phyloP scores from a whole-genome alignment of 2,113 vertebrate species.

The Pyxicephalus adspersus region DNA sequence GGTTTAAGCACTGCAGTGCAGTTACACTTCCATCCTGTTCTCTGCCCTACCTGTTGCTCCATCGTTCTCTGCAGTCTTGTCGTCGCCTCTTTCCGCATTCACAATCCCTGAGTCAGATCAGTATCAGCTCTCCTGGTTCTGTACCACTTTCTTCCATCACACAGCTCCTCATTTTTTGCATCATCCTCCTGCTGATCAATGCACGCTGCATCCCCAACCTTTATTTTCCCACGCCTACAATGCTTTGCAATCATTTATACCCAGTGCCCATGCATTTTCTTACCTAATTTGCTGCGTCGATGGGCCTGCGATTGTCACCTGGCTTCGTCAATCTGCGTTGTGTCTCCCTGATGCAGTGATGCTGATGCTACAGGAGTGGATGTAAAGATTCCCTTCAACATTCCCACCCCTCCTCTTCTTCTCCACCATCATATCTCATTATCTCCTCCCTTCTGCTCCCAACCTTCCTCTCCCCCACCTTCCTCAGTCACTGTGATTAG shows the following conservation, averaged over 20 bases:
- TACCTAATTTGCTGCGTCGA: slow-evolving; percentile 16
- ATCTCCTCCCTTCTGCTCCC: slow-evolving; percentile 30
- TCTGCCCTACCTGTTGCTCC: slow-evolving; percentile 5
- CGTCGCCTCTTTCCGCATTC: not conserved
- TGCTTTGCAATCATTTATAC: no score
- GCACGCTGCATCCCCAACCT: not conserved
- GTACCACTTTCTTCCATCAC: no score
- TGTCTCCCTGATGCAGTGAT: slow-evolving; percentile 29
- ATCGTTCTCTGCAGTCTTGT: slow-evolving; percentile 14
- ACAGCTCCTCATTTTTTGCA: no score
- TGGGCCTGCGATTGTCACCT: slow-evolving; percentile 10
- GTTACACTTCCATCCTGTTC: no score
- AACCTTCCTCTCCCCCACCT: not conserved
- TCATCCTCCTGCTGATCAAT: not conserved
- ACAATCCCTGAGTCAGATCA: not conserved
- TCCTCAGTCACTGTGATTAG: not conserved
- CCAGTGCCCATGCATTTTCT: not conserved
- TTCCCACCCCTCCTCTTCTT: not conserved
- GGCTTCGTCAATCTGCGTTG: not conserved
- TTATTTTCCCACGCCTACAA: not conserved
- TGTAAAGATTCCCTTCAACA: slow-evolving; percentile 27
- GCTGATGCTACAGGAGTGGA: not conserved
- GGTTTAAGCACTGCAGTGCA: no score
- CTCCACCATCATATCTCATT: slow-evolving; percentile 26
- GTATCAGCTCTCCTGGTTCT: not conserved